Conservation (phyloP, 2,888 invertebrate genomes). For the Ecliptopera silaceata region DNA sequence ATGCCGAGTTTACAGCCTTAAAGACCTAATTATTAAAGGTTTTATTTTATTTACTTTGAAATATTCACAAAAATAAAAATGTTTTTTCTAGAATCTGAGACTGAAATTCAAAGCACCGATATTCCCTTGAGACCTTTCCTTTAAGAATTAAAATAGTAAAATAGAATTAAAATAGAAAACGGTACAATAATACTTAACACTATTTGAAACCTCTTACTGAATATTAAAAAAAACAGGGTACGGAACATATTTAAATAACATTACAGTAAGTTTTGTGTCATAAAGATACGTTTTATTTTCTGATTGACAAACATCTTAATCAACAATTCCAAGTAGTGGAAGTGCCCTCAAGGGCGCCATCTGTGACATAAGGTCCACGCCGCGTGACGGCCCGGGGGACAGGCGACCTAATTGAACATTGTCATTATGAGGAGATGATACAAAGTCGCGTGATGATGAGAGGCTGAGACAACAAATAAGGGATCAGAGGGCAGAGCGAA, state of each 20-base stretch:
- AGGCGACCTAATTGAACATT: not conserved
- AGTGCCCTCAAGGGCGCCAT: slow-evolving; percentile 8
- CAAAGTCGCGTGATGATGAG: not conserved
- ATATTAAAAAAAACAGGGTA: too few species aligned
- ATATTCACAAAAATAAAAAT: too few species aligned
- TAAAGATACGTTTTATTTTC: not conserved
- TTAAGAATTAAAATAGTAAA: too few species aligned
- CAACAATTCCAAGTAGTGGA: slow-evolving; percentile 3
- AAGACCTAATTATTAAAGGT: slow-evolving; percentile 6
- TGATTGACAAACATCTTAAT: not conserved
- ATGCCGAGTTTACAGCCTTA: not conserved
- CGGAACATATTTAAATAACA: too few species aligned
- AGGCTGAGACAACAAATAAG: not conserved
- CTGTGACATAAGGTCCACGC: not conserved
- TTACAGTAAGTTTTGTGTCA: too few species aligned
- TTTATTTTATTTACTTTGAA: not conserved
- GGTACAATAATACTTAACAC: too few species aligned
- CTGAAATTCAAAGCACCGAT: too few species aligned
- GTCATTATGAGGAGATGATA: not conserved
- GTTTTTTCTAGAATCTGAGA: too few species aligned
- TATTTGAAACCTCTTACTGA: too few species aligned
- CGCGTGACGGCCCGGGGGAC: not conserved
- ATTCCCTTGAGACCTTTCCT: too few species aligned
- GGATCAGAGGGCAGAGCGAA: too few species aligned
- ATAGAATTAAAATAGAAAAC: too few species aligned